These are phyloP conservation scores for Reticulitermes lucifugus DNA, from an alignment of 2,888 invertebrate species.

Conservation along the genomic window DNA sequence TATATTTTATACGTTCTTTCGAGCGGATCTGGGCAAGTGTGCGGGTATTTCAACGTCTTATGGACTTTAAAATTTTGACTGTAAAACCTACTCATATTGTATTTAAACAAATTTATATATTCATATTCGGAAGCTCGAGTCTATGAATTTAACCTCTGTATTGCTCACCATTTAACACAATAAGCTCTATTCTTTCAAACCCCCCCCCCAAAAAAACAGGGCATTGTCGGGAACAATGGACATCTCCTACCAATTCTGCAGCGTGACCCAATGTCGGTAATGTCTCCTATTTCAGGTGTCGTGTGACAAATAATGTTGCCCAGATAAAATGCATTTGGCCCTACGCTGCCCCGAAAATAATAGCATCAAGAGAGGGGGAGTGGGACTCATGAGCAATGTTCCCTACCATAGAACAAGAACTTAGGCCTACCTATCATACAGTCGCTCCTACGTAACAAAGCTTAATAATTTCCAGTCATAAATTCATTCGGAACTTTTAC, in stretches of 20 bases:
- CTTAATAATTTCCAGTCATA: background rate
- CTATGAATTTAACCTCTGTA: no score
- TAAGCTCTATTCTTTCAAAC: no score
- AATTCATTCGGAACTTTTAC: no score
- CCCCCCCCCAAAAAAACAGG: background rate
- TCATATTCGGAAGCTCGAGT: no score
- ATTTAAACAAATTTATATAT: no score
- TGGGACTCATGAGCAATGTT: background rate
- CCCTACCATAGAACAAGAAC: background rate
- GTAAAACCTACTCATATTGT: no score
- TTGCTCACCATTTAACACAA: no score
- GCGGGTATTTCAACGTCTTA: no score
- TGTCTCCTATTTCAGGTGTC: conserved; percentile 16
- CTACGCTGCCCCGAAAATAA: conserved; percentile 15
- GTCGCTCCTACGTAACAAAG: background rate
- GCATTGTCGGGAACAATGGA: background rate
- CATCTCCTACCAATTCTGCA: background rate
- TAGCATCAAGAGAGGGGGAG: background rate
- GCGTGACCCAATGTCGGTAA: background rate
- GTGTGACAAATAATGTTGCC: conserved; percentile 8
- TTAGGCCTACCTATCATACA: background rate
- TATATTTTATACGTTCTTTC: no score
- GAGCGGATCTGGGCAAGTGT: no score
- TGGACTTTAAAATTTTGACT: no score
- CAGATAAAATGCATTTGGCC: conserved; percentile 3